These are phyloP conservation scores for Helarctos malayanus DNA, from an alignment of 2,797 vertebrate genomes.

Conservation along the genomic window DNA sequence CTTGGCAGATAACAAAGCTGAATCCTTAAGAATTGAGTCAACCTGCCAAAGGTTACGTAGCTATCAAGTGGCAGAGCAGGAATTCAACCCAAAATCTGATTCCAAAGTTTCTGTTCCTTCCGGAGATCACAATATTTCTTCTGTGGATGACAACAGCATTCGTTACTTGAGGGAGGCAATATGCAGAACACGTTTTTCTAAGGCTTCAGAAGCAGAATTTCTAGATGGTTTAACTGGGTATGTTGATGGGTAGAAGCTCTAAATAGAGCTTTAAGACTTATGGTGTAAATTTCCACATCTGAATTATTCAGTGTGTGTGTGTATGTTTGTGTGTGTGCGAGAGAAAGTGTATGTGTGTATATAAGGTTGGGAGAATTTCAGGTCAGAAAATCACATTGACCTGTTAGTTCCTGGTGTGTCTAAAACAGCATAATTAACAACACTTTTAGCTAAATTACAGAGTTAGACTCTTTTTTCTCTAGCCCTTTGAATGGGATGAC, in stretches of 20 bases:
- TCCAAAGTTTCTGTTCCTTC: not conserved
- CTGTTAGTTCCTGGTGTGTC: not conserved
- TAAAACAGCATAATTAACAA: not conserved
- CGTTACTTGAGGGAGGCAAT: not conserved
- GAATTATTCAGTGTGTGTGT: not conserved
- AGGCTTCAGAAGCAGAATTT: slow-evolving; percentile 45
- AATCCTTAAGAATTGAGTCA: not conserved
- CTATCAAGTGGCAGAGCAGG: not conserved
- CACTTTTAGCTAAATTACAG: not conserved
- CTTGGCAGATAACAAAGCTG: not conserved
- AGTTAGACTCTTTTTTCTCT: not conserved
- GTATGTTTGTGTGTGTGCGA: not conserved
- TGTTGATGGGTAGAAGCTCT: not conserved
- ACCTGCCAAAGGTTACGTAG: not conserved
- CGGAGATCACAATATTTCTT: not conserved
- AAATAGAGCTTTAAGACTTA: not conserved
- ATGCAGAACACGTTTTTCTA: not conserved
- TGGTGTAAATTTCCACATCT: not conserved
- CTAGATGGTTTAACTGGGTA: slow-evolving; percentile 2
- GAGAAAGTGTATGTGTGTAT: not conserved
- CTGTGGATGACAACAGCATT: not conserved
- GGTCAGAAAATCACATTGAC: slow-evolving; percentile 43
- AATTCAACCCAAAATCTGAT: slow-evolving; percentile 16
- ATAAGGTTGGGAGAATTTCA: not conserved
- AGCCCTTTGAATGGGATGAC: not conserved